phyloP scores from a whole-genome alignment of 2,113 vertebrate genomes.

The Albula goreensis region DNA sequence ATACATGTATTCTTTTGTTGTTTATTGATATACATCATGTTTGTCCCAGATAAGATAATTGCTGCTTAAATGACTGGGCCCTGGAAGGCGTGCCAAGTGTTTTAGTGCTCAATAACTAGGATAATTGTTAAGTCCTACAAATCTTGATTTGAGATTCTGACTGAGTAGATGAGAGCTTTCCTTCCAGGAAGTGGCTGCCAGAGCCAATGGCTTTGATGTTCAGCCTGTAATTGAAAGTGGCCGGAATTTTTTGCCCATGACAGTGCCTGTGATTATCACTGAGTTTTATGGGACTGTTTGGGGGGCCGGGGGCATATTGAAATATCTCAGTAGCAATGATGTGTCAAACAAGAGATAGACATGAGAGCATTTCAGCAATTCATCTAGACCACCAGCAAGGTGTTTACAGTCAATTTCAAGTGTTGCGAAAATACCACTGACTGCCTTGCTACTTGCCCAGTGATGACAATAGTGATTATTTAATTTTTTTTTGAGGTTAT shows the following conservation, averaged over 20 bases:
- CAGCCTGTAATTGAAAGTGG: constrained; percentile 37
- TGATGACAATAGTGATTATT: no score
- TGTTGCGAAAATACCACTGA: neutral
- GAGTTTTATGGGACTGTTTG: neutral
- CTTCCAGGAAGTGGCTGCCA: constrained; percentile 32
- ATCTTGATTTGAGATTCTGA: constrained; percentile 44
- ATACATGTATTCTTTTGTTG: constrained; percentile 1
- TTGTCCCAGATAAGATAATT: neutral
- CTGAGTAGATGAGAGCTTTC: constrained; percentile 36
- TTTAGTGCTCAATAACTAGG: constrained; percentile 30
- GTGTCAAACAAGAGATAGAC: neutral
- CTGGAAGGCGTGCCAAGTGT: constrained; percentile 36
- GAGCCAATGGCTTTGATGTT: constrained; percentile 43
- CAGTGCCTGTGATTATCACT: constrained; percentile 18
- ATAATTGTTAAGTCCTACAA: constrained; percentile 44
- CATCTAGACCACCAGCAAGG: neutral
- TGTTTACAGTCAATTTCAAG: neutral
- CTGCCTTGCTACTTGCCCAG: no score
- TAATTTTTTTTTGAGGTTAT: no score
- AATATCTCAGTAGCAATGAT: neutral
- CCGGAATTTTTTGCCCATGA: no score
- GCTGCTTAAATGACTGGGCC: constrained; percentile 38
- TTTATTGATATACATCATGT: constrained; percentile 29
- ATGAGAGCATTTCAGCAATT: neutral
- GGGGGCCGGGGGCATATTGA: neutral